These are phyloP conservation scores for Thereuonema tuberculata DNA, from an alignment of 1,140 invertebrate genomes.

Conservation along the genomic window DNA sequence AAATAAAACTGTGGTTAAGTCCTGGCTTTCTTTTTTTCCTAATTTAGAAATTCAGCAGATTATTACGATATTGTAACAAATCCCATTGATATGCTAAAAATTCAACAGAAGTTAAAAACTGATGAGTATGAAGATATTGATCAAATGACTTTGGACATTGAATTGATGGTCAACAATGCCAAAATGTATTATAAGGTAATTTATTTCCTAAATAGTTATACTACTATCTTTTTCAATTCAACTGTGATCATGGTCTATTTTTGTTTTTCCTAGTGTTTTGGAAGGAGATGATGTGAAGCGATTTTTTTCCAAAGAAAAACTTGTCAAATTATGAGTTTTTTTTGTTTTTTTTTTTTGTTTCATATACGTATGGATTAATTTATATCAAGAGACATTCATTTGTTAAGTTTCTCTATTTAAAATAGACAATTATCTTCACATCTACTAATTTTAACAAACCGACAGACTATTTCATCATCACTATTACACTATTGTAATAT, in stretches of 20 bases:
- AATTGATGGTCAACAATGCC: slow-evolving; percentile 76
- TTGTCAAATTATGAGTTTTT: not conserved
- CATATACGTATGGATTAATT: too few relatives aligned
- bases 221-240: not conserved
- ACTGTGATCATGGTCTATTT: not conserved
- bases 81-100: slow-evolving; percentile 84
- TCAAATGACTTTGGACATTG: slow-evolving; percentile 70
- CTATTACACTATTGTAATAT: too few relatives aligned
- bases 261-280: not conserved
- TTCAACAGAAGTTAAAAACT: slow-evolving; percentile 91
- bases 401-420: too few relatives aligned
- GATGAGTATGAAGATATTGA: slow-evolving; percentile 85
- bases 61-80: slow-evolving; percentile 54
- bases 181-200: slow-evolving; percentile 79
- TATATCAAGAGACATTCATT: too few relatives aligned
- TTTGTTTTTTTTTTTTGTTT: too few relatives aligned
- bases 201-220: slow-evolving; percentile 8
- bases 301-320: not conserved
- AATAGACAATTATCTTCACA: too few relatives aligned
- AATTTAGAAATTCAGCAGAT: slow-evolving; percentile 32
- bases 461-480: too few relatives aligned
- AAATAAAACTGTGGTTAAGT: too few relatives aligned
- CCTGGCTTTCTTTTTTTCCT: too few relatives aligned
- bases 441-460: too few relatives aligned
- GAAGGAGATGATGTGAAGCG: too few relatives aligned